These are phyloP conservation scores for Muntiacus reevesi DNA, from an alignment of 2,113 vertebrate species.

Conservation along the genomic window DNA sequence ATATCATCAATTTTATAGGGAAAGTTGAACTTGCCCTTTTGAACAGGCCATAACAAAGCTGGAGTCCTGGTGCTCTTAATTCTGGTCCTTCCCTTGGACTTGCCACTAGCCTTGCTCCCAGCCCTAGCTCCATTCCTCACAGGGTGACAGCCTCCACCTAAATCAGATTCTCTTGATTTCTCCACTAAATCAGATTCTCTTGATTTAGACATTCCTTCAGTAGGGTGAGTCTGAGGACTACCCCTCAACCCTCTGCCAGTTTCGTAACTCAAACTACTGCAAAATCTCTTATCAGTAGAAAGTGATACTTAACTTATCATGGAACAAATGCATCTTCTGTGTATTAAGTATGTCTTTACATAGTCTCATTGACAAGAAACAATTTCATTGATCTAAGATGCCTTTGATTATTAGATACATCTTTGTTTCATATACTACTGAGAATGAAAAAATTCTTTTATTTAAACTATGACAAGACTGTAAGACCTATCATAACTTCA, in stretches of 20 bases:
- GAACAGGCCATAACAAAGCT: conserved; percentile 53
- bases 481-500: not conserved
- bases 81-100: conserved; percentile 54
- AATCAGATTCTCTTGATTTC: not conserved
- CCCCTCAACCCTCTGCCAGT: not conserved
- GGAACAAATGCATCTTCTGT: not conserved
- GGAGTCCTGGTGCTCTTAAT: conserved; percentile 55
- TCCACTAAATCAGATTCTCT: not conserved
- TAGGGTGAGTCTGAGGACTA: not conserved
- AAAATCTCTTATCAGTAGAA: not conserved
- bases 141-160: conserved; percentile 57
- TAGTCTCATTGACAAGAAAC: not conserved
- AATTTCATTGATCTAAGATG: not conserved
- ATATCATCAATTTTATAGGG: conserved; percentile 70
- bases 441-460: not conserved
- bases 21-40: conserved; percentile 64
- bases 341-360: not conserved
- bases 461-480: not conserved
- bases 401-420: not conserved
- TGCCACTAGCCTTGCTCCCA: conserved; percentile 28
- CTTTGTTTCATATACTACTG: not conserved
- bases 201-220: not conserved
- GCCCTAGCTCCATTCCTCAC: conserved; percentile 21
- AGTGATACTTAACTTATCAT: not conserved
- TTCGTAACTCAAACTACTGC: not conserved